Percentiles rank a stretch among this genome's conserved stretches.
Conservation (phyloP, 2,888 invertebrate species). For the Parasteatoda lunata region DNA sequence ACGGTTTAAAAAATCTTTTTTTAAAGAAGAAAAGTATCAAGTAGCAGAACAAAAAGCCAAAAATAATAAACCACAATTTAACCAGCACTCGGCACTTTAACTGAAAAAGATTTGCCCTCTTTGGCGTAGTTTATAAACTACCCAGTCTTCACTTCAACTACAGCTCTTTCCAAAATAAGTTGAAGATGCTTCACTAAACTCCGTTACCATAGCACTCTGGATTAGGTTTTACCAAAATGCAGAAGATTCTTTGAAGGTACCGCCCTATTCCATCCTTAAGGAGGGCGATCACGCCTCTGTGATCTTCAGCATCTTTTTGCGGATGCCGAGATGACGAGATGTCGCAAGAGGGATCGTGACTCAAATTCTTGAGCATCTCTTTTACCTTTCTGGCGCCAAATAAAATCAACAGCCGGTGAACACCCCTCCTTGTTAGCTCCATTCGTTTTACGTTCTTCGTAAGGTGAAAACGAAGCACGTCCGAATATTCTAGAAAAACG, state of each 20-base stretch:
- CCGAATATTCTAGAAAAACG: neutral
- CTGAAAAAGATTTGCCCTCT: no score
- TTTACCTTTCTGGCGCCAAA: conserved; percentile 12
- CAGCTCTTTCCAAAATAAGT: no score
- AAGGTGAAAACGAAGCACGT: neutral
- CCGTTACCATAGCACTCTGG: neutral
- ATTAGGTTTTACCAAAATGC: no score
- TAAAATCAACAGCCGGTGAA: conserved; percentile 44
- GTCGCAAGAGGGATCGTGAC: neutral
- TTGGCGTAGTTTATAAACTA: no score
- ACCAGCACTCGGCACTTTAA: no score
- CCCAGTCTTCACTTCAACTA: no score
- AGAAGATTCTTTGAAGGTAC: neutral
- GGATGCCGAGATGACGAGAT: neutral
- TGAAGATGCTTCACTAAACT: neutral
- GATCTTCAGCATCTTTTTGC: neutral
- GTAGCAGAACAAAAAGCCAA: no score
- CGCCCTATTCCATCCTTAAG: neutral
- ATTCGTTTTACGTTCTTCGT: neutral
- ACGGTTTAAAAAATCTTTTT: no score
- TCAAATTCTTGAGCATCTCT: neutral
- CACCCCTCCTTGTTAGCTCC: neutral
- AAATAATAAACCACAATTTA: no score
- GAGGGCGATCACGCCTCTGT: neutral
- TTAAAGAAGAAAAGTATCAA: no score